Base-by-base conservation (phyloP, 2,797 vertebrate genomes). In the Pipistrellus nathusii region DNA sequence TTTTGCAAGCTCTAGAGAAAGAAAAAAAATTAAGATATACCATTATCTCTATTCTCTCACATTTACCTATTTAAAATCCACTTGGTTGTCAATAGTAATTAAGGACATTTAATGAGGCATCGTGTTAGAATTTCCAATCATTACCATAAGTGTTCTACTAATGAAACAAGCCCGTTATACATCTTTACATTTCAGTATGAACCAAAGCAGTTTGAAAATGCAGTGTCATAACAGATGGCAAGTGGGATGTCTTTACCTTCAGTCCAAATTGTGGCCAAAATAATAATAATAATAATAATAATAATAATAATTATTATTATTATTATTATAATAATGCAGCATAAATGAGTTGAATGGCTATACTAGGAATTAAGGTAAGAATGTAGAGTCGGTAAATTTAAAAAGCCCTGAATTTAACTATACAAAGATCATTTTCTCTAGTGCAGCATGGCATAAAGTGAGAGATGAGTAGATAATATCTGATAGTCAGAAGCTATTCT, bases 1-100 rank as follows among this genome's bases (percentile, higher is more conserved):
- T 97, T 99, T 98, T 99, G 99, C 92, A 99, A 98, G 96, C 96
- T 98, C 99, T 99, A 96, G 20, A 95, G 96, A 6, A 96, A 23
- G 38, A 38, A 53, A 53, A 44, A 82, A 35, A 80, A 59, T 75
- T 5, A 5, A 93, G 69, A 66, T 41, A 53, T 57, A 44, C 80
- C 84, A 44, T 21, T 88, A 96, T 93, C 62, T 72, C 85, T 92
- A 73, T 23, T 89, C 30, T 93, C 93, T 41, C 62, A n/a, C 23
- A 85, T 80, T 85, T 88, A 81, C 88, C 77, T 86, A 69, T 83
- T 88, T 92, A 85, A 96, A 92, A 94, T 88, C 80, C 64, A 95
- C 57, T 78, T 12, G 4, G 41, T 86, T 94, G 72, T 93, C 96
- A 92, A 82, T 3, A 85, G 90, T 71, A 86, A 94, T 93, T 86